Evolutionary conservation across 1,140 invertebrate species (phyloP).

Genomic region (Apolygus lucorum): DNA sequence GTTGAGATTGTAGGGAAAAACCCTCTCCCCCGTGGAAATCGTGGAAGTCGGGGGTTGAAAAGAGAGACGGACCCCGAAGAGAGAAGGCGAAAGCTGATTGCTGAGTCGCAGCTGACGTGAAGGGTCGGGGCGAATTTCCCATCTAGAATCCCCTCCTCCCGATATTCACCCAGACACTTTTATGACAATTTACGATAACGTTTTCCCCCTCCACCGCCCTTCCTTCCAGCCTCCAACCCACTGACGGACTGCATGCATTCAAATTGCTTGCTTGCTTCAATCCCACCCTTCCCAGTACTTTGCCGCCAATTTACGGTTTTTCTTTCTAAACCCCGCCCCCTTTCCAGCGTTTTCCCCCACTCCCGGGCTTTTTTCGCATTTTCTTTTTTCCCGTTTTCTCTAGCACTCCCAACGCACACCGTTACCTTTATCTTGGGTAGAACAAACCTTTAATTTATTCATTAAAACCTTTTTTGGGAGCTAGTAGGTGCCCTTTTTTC

Average conservation of each 20-base stretch:
- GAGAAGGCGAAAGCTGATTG: conserved; percentile 10
- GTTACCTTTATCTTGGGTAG: conserved; percentile 5
- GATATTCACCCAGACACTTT: conserved; percentile 30
- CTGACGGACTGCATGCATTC: conserved; percentile 31
- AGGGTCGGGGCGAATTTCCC: conserved; percentile 13
- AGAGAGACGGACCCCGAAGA: not conserved
- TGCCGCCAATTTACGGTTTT: conserved; percentile 29
- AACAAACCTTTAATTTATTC: conserved; percentile 20
- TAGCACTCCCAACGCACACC: conserved; percentile 5
- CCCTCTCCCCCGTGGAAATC: not conserved
- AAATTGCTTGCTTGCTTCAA: conserved; percentile 31
- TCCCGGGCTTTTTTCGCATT: conserved; percentile 1
- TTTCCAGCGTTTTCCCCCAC: conserved; percentile 5
- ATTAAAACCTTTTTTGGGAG: conserved; percentile 13
- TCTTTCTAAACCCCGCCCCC: conserved; percentile 9
- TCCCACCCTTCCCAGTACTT: conserved; percentile 22
- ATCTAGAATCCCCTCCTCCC: conserved; percentile 12
- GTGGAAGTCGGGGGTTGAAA: not conserved
- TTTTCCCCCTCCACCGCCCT: not conserved
- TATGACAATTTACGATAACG: conserved; percentile 31
- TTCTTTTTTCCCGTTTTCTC: not conserved
- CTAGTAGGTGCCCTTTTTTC: not conserved
- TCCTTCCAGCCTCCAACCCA: too few species aligned
- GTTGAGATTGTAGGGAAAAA: not conserved
- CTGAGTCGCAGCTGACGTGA: conserved; percentile 16